Percentiles rank a stretch among this genome's conserved stretches.
phyloP scores from a whole-genome alignment of 2,888 invertebrate genomes.

The Suillia variegata region DNA sequence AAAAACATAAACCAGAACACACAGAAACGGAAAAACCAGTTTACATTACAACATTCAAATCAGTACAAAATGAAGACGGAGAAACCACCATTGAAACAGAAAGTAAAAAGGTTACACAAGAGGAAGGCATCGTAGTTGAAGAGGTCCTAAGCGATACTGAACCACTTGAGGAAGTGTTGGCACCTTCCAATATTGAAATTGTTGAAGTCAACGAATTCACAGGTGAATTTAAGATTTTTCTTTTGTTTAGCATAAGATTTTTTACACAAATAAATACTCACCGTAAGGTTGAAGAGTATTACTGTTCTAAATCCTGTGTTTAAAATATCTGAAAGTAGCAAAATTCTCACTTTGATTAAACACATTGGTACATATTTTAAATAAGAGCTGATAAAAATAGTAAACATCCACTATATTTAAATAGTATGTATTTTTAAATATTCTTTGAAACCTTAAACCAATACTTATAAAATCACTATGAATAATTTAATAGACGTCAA shows the following conservation, averaged over 20 bases:
- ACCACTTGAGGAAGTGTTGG: slow-evolving; percentile 40
- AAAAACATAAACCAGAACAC: slow-evolving; percentile 45
- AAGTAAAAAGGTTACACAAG: slow-evolving; percentile 56
- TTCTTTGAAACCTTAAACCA: too few species aligned
- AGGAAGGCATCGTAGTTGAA: slow-evolving; percentile 57
- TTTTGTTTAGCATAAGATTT: slow-evolving; percentile 1
- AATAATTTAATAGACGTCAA: too few species aligned
- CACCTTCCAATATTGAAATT: slow-evolving; percentile 54
- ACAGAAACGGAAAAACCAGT: slow-evolving; percentile 56
- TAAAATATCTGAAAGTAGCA: slow-evolving; percentile 22
- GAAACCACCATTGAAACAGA: slow-evolving; percentile 56
- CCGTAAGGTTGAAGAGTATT: too few species aligned
- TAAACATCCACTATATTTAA: too few species aligned
- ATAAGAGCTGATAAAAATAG: too few species aligned
- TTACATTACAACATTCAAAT: slow-evolving; percentile 61
- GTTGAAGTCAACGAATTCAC: slow-evolving; percentile 55
- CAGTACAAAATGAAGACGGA: slow-evolving; percentile 57
- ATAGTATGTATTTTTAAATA: too few species aligned
- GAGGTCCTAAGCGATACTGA: slow-evolving; percentile 60
- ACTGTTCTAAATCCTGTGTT: too few species aligned
- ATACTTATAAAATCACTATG: too few species aligned
- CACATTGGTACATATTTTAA: too few species aligned
- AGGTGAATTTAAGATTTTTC: slow-evolving; percentile 49
- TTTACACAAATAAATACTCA: neutral
- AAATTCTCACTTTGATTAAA: slow-evolving; percentile 23